Conservation (phyloP, 1,140 invertebrate species). For the Potamilus streckersoni region DNA sequence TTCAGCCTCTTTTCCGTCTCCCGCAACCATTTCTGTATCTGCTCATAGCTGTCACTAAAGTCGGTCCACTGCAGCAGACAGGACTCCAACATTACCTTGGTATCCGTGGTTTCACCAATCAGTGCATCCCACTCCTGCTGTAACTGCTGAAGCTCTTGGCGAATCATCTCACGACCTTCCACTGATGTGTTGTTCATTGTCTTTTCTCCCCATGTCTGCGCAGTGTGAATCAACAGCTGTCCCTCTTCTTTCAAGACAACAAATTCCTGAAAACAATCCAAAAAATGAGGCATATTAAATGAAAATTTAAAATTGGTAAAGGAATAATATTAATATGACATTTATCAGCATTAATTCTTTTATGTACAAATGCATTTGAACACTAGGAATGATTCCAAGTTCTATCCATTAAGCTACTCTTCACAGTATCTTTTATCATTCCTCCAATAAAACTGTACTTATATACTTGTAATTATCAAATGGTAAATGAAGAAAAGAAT, state of each 20-base stretch:
- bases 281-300: neutral
- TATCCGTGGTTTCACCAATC: slow-evolving; percentile 84
- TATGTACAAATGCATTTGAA: too few relatives aligned
- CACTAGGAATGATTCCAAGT: too few relatives aligned
- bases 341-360: too few relatives aligned
- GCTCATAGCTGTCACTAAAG: slow-evolving; percentile 88
- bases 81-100: slow-evolving; percentile 92
- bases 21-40: slow-evolving; percentile 94
- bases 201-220: slow-evolving; percentile 94
- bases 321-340: too few relatives aligned
- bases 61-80: slow-evolving; percentile 73
- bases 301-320: too few relatives aligned
- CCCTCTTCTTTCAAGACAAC: slow-evolving; percentile 83
- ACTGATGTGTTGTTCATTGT: slow-evolving; percentile 91
- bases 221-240: slow-evolving; percentile 88
- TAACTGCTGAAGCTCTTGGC: slow-evolving; percentile 82
- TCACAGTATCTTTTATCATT: too few relatives aligned
- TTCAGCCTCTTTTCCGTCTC: slow-evolving; percentile 85
- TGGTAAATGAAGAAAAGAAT: too few relatives aligned
- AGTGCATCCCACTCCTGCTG: slow-evolving; percentile 92
- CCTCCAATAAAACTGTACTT: too few relatives aligned
- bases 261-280: slow-evolving; percentile 74
- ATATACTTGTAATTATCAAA: too few relatives aligned
- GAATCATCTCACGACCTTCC: slow-evolving; percentile 87
- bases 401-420: too few relatives aligned